Percentiles rank a stretch among this genome's conserved stretches.
Evolutionary conservation across 2,797 vertebrate genomes (phyloP).

Genomic region (Spea hammondii): DNA sequence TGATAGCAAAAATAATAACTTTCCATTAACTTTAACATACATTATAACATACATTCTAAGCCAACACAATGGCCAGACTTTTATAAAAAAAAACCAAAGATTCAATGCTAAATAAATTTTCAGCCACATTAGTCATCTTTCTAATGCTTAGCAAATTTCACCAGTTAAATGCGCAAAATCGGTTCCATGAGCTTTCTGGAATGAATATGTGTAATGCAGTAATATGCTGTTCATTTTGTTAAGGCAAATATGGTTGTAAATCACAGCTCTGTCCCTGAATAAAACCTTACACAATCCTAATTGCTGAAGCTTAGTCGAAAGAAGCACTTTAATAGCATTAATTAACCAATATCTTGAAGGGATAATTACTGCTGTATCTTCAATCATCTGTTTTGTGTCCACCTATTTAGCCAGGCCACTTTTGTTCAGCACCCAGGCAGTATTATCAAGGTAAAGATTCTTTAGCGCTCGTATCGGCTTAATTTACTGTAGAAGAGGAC

Average conservation of each 20-base stretch:
- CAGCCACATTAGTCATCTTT: conserved; percentile 28
- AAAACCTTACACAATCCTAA: not conserved
- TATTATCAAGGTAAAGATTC: too few relatives aligned
- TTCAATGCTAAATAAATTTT: conserved; percentile 35
- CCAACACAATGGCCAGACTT: conserved; percentile 36
- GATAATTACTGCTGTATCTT: not conserved
- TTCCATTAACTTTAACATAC: conserved; percentile 39
- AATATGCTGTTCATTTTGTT: conserved; percentile 19
- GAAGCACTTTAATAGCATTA: not conserved
- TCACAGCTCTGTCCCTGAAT: not conserved
- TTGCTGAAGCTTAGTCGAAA: not conserved
- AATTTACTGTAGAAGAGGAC: too few relatives aligned
- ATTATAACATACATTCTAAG: conserved; percentile 31
- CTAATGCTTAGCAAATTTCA: conserved; percentile 3
- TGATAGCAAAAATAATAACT: conserved; percentile 37
- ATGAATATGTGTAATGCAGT: conserved; percentile 20
- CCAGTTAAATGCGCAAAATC: conserved; percentile 9
- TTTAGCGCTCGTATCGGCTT: too few relatives aligned
- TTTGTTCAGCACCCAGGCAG: too few relatives aligned
- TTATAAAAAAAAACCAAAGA: conserved; percentile 49
- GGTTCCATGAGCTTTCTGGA: not conserved
- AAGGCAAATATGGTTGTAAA: conserved; percentile 2
- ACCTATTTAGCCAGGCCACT: too few relatives aligned
- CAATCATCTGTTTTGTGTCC: not conserved
- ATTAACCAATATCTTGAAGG: not conserved